Evolutionary conservation across 2,888 invertebrate genomes (phyloP), one percentile per base, ranked within the genome.

Genomic region (Lomographa bimaculata): DNA sequence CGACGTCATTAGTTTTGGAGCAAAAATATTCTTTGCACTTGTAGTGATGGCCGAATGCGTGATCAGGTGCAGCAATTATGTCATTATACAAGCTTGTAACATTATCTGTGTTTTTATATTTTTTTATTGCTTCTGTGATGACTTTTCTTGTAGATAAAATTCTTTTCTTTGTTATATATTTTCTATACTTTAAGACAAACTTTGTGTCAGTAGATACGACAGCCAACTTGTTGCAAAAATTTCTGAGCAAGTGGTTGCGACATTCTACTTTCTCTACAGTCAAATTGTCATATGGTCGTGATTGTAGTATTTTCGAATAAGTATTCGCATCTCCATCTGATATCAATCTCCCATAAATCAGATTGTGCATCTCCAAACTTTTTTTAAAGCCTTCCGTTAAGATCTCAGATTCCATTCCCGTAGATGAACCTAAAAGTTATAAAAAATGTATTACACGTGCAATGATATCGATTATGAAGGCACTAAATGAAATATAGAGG

Each of bases 171-270:
- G 16, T 26, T 8, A 26, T 5, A 8, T 7, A 16, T 16, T 26
- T 26, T 7, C 26, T 7, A 5, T 8, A 16, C 7, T 16, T 14
- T 7, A 26, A 5, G 16, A 16, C 5, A 6, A n/a, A 16, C 5
- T 26, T 26, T 4, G 26, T 26, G 12, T 30, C 21, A 6, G 30
- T 20, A 7, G 30, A n/a, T 20, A 30, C 1, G 6, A 6, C 30
- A 3, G n/a, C n/a, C n/a, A n/a, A n/a, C n/a, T n/a, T n/a, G n/a
- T n/a, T n/a, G n/a, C n/a, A n/a, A n/a, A 11, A 17, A 20, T 30
- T 30, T 14, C 30, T 46, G 7, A 30, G 30, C 19, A 63, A 37
- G 29, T 69, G 64, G 20, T 30, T 30, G 8, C 32, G 12, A 18
- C 21, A 33, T 29, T 29, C 26, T 24, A 42, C 11, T 25, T 29